Evolutionary conservation across 2,888 invertebrate species (phyloP).

Genomic region (Rambutsinella grinnellia): DNA sequence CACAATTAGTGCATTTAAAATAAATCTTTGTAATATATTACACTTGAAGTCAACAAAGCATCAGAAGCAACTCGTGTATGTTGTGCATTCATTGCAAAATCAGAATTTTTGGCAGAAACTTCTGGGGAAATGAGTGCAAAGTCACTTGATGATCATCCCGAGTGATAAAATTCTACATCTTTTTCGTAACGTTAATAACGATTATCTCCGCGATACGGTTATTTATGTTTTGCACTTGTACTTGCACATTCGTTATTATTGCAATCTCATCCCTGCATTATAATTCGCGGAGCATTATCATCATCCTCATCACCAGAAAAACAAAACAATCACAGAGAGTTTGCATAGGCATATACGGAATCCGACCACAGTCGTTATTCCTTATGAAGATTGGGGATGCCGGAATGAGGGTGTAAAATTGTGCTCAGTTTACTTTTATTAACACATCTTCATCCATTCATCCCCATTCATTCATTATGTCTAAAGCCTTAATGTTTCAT

Average conservation of each 20-base stretch:
- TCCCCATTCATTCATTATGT: constrained; percentile 29
- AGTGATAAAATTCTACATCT: neutral
- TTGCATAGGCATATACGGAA: neutral
- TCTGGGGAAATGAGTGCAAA: constrained; percentile 11
- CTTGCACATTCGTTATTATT: neutral
- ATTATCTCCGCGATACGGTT: constrained; percentile 9
- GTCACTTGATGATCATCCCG: neutral
- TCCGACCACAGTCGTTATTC: constrained; percentile 17
- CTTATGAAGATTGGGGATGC: constrained; percentile 29
- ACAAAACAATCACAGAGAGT: neutral
- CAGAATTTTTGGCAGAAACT: constrained; percentile 17
- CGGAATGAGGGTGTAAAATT: constrained; percentile 50
- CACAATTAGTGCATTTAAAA: constrained; percentile 6
- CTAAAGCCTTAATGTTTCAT: constrained; percentile 36
- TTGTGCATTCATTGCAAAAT: constrained; percentile 8
- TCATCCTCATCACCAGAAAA: neutral
- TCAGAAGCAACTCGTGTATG: constrained; percentile 5
- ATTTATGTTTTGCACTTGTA: neutral
- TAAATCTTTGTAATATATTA: neutral
- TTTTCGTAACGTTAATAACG: neutral
- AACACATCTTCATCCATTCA: constrained; percentile 31
- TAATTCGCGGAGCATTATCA: neutral
- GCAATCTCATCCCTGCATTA: neutral
- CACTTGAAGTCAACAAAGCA: neutral
- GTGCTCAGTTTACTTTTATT: constrained; percentile 46